Conservation (phyloP, 2,888 invertebrate species). For the Macrostomum cliftonense region DNA sequence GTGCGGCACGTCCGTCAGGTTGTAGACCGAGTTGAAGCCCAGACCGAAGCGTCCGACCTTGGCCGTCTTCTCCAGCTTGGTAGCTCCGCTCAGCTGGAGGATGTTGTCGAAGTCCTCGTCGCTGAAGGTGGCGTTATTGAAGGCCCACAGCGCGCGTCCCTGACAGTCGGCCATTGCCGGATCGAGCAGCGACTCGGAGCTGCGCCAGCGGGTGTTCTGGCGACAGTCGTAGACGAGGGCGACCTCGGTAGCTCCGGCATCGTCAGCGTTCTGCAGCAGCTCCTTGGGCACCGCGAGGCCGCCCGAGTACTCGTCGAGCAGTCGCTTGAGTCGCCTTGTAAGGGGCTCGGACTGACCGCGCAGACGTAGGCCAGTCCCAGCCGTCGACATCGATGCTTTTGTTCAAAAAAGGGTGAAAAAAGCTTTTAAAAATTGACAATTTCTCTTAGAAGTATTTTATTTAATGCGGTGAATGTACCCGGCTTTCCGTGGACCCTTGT, state of each 20-base stretch:
- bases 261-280: constrained; percentile 26
- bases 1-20: constrained; percentile 30
- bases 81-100: constrained; percentile 23
- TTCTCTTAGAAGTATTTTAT: no score
- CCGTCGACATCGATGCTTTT: no score
- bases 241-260: constrained; percentile 20
- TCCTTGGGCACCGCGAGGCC: constrained; percentile 27
- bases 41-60: constrained; percentile 31
- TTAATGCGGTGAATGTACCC: no score
- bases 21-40: constrained; percentile 29
- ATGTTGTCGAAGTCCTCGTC: constrained; percentile 26
- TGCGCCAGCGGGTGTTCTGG: no score
- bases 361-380: no score
- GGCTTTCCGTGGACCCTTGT: no score
- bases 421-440: no score
- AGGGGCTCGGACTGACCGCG: constrained; percentile 24
- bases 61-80: constrained; percentile 20
- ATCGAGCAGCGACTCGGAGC: no score
- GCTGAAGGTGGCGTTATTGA: constrained; percentile 25
- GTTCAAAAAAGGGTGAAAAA: no score
- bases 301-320: constrained; percentile 23
- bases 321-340: constrained; percentile 17
- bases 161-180: constrained; percentile 26
- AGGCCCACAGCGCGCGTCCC: constrained; percentile 29
- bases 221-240: constrained; percentile 24